Conservation (phyloP, 2,888 invertebrate species). For the Brachylomia viminalis region DNA sequence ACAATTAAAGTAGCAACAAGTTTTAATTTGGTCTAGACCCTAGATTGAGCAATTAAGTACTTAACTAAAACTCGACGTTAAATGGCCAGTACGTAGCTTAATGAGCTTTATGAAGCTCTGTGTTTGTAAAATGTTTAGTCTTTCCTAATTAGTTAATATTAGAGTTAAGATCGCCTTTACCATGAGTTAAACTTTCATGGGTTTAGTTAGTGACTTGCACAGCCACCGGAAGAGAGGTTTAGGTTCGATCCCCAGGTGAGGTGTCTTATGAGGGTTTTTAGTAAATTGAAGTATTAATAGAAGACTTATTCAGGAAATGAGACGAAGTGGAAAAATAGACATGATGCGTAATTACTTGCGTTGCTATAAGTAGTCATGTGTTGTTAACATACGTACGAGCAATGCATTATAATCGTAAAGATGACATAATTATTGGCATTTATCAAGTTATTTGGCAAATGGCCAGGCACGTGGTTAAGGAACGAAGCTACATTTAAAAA, state of each 20-base stretch:
- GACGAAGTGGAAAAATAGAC: too few relatives aligned
- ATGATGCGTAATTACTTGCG: not conserved
- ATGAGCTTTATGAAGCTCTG: not conserved
- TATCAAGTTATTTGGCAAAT: not conserved
- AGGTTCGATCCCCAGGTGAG: not conserved
- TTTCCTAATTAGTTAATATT: not conserved
- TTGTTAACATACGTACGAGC: not conserved
- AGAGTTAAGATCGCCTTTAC: not conserved
- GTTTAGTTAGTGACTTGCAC: not conserved
- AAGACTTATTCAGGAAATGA: not conserved
- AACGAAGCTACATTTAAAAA: not conserved
- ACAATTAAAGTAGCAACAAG: too few relatives aligned
- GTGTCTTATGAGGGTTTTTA: too few relatives aligned
- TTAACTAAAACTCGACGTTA: not conserved
- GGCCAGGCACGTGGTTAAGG: not conserved
- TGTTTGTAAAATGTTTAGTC: not conserved
- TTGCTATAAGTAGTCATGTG: too few relatives aligned
- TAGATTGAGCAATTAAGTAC: not conserved
- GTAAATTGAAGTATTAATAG: not conserved
- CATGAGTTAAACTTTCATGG: not conserved
- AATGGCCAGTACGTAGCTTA: not conserved
- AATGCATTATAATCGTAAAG: conserved; percentile 17
- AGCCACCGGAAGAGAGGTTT: not conserved
- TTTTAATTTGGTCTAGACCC: too few relatives aligned
- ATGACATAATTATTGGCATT: conserved; percentile 13